Evolutionary conservation across 92 coral and sea anemone species (phyloP), one percentile per base, ranked within the genome.

Genomic region (Umimayanthus kanabou): DNA sequence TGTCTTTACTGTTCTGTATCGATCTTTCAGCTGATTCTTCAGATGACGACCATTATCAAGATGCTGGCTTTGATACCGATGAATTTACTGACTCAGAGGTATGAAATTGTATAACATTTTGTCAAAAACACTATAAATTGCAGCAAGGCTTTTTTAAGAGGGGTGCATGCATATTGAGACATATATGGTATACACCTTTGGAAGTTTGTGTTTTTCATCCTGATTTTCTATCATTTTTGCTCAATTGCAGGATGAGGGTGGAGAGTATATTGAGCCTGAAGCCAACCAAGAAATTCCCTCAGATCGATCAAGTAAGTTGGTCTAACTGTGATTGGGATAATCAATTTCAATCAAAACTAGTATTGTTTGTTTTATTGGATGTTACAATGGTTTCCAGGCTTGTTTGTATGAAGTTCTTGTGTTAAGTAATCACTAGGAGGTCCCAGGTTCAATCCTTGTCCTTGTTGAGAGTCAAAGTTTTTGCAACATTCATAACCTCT

Each of bases 21-120:
- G 9, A 9, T 61, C 25, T 83, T 83, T 13, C 78, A 69, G 87
- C 73, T 9, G 87, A 71, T 0, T 82, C 86, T 0, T 83, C 87
- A 2, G 87, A 83, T 83, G 87, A 82, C 0, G 87, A 83, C n/a
- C 66, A 71, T 29, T 83, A 83, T 47, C 66, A 43, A 45, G 87
- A 83, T 26, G 43, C 87, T 20, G 87, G 87, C 14, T 83, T 83
- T 15, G 87, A 28, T 16, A 25, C 87, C 2, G 87, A 83, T 81
- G 85, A 81, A 18, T 81, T 39, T 30, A 23, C 18, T 8, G 85
- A 81, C 18, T 81, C 85, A 2, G 85, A 81, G 33, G 85, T 81
- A 66, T 26, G 76, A 61, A 18, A 20, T 61, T 6, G 37, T 42
- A 42, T 6, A 42, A 6, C 45, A 42, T 42, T 42, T 42, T 42